Conservation (phyloP, 2,113 vertebrate genomes). For the Heteronetta atricapilla region DNA sequence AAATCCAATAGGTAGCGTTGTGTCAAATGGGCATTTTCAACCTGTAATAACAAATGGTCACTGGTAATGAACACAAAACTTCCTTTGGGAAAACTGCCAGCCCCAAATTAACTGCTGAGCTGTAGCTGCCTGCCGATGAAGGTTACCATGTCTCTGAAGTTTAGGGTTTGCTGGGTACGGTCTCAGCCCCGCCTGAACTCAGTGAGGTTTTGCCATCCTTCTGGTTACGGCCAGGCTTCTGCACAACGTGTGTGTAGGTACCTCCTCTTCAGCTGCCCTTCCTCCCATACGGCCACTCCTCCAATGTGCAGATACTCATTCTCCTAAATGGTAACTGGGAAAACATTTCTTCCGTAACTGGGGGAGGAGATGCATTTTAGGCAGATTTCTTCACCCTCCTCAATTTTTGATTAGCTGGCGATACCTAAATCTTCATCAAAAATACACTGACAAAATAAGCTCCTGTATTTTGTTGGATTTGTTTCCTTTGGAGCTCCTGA, state of each 20-base stretch:
- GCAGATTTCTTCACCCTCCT: not conserved
- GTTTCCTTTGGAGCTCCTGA: not conserved
- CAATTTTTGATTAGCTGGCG: not conserved
- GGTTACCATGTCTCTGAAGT: not conserved
- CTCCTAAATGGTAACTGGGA: not conserved
- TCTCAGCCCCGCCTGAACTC: not conserved
- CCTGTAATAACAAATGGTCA: not conserved
- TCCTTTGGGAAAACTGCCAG: not conserved
- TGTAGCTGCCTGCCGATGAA: not conserved
- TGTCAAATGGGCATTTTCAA: not conserved
- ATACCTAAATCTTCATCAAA: not conserved
- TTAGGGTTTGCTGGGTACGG: not conserved
- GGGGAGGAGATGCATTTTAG: not conserved
- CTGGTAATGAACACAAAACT: not conserved
- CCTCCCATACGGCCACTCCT: not conserved
- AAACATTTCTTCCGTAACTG: not conserved
- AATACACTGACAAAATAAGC: not conserved
- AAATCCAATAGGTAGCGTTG: not conserved
- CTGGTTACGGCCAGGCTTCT: not conserved
- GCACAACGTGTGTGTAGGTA: fast-evolving
- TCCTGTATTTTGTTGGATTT: not conserved
- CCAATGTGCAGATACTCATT: not conserved
- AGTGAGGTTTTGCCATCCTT: not conserved
- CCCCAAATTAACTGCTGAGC: not conserved
- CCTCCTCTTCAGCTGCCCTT: not conserved